Conservation (phyloP, 1,140 invertebrate genomes). For the Mya arenaria region DNA sequence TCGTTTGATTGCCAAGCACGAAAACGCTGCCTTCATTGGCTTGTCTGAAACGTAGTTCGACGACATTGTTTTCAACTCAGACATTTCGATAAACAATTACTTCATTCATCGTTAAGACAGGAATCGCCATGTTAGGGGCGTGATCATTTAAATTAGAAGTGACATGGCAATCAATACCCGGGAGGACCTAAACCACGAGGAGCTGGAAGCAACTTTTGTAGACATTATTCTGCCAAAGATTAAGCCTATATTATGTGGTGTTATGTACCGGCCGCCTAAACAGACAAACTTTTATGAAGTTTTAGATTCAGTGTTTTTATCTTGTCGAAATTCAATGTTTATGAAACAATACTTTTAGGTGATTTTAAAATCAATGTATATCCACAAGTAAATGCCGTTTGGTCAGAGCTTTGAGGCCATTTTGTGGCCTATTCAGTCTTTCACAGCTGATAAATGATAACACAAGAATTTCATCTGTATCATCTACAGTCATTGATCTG, state of each 20-base stretch:
- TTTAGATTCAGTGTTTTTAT: background rate
- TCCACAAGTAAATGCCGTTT: background rate
- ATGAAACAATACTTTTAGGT: slow-evolving; percentile 5
- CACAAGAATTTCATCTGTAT: slow-evolving; percentile 10
- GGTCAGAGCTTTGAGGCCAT: background rate
- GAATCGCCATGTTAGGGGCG: background rate
- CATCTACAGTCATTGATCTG: slow-evolving; percentile 4
- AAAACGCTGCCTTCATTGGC: background rate
- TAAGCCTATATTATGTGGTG: slow-evolving; percentile 4
- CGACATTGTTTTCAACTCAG: background rate
- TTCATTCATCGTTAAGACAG: background rate
- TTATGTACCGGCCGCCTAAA: slow-evolving; percentile 3
- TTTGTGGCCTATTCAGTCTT: slow-evolving; percentile 22
- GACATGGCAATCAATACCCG: background rate
- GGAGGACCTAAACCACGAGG: background rate
- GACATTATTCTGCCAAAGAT: background rate
- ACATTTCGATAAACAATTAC: background rate
- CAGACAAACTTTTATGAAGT: background rate
- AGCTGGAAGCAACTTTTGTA: background rate
- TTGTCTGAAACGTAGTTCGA: background rate
- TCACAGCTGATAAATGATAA: slow-evolving; percentile 17
- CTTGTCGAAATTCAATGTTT: background rate
- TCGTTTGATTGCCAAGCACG: background rate
- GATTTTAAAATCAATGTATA: slow-evolving; percentile 27
- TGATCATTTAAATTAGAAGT: background rate